Conservation (phyloP, 1,140 invertebrate species). For the Eriocheir sinensis region DNA sequence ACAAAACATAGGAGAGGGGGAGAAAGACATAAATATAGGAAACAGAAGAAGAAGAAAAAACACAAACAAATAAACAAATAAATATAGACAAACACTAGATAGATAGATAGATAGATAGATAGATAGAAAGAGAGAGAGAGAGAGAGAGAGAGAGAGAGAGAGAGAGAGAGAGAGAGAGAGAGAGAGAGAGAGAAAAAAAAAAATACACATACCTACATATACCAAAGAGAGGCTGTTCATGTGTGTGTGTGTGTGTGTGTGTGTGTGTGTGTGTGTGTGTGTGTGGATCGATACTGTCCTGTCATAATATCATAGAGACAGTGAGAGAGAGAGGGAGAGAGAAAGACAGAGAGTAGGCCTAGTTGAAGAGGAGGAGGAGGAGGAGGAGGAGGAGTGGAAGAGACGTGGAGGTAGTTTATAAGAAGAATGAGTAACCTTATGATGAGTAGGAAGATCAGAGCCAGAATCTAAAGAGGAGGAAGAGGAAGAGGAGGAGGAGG, state of each 20-base stretch:
- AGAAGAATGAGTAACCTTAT: background rate
- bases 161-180: background rate
- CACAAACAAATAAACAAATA: too few species aligned
- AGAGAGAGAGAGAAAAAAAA: background rate
- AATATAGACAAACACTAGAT: too few species aligned
- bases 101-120: too few species aligned
- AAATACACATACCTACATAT: background rate
- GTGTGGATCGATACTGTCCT: background rate
- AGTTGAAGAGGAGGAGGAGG: background rate
- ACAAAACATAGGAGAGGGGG: too few species aligned
- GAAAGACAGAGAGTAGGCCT: background rate
- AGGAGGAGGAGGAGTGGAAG: too few species aligned
- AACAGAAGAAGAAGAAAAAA: too few species aligned
- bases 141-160: background rate
- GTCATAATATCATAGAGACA: background rate
- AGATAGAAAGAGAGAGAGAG: too few species aligned
- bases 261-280: conserved; percentile 6
- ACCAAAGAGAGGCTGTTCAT: background rate
- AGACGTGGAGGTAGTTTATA: background rate
- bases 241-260: conserved; percentile 3
- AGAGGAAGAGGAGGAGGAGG: too few species aligned
- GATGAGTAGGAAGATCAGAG: too few species aligned
- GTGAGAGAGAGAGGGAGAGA: conserved; percentile 20
- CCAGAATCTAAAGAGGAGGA: too few species aligned
- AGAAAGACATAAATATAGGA: too few species aligned